These are phyloP conservation scores for Plodia interpunctella DNA, from an alignment of 1,140 invertebrate genomes.

Conservation along the genomic window DNA sequence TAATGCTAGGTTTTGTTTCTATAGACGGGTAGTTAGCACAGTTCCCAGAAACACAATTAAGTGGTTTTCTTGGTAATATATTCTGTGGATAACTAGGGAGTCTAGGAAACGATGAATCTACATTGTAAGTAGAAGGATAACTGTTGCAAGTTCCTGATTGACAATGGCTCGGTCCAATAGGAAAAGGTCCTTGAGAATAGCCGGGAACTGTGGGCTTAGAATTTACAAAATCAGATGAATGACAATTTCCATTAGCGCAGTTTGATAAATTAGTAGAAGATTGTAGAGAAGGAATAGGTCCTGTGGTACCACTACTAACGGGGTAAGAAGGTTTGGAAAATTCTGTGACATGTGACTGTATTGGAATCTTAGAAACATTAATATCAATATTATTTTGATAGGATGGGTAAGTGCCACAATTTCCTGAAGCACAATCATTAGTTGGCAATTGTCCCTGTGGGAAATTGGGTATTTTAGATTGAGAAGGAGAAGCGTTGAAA, in stretches of 20 bases:
- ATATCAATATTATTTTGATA: too few species aligned
- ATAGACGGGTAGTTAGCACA: slow-evolving; percentile 17
- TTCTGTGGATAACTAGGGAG: slow-evolving; percentile 4
- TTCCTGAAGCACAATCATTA: slow-evolving; percentile 19
- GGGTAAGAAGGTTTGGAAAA: too few species aligned
- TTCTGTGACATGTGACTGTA: too few species aligned
- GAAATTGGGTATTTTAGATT: slow-evolving; percentile 18
- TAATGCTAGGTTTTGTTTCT: too few species aligned
- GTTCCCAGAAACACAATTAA: slow-evolving; percentile 4
- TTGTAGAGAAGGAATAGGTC: neutral
- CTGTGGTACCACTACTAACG: neutral
- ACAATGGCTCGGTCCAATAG: neutral
- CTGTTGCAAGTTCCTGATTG: neutral
- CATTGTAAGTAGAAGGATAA: neutral
- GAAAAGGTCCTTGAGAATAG: neutral
- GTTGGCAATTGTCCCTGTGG: neutral
- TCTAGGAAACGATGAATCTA: neutral
- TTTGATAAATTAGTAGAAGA: neutral
- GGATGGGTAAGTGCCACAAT: neutral
- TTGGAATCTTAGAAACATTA: too few species aligned
- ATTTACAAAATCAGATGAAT: neutral
- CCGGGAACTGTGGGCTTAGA: neutral
- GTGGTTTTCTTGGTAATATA: slow-evolving; percentile 1
- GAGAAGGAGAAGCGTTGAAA: slow-evolving; percentile 29
- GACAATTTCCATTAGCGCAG: slow-evolving; percentile 3